Evolutionary conservation across 2,797 vertebrate species (phyloP), one percentile per base, ranked within the genome.

Genomic region (Helicolenus hilgendorfi): DNA sequence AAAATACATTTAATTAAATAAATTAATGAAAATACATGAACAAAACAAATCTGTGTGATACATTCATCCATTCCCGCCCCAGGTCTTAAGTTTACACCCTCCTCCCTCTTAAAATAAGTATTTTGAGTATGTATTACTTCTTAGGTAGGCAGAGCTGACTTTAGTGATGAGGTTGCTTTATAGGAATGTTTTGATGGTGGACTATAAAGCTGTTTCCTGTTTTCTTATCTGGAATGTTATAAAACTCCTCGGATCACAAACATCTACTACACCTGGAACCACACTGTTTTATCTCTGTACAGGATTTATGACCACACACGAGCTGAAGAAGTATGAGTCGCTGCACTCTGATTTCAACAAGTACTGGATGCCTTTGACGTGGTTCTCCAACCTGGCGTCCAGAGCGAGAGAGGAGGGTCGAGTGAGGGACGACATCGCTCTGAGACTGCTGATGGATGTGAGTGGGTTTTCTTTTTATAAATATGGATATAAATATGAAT

Each of bases 311-410:
- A 98, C 97, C 0, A 81, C 94, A 49, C 96, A 97, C 0, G 98
- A 99, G 92, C 95, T 92, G 76, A 97, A 97, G 74, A 97, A 96
- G 49, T 97, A 98, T 0, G 98, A 99, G 84, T 97, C 97, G 20
- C 96, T 98, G 35, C 96, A 98, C 89, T 99, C 97, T 0, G 98
- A 98, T 85, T 99, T 98, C 92, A 99, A 99, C 95, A 99, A 99
- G 89, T 99, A 98, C 95, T 98, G 98, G 98, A 97, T 99, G 85
- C 98, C 98, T 11, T 95, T 98, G 1, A 97, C 98, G 2, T 99
- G 98, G 98, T 98, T 99, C 87, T 97, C 98, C 7, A 99, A 98
- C 87, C 95, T 98, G 95, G 98, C 97, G 0, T 97, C 98, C 26
- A 96, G 90, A 79, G 98, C 98, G 0, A 95, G 98, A 82, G 95